Conservation (phyloP, 2,888 invertebrate species). For the Maniola hyperantus region DNA sequence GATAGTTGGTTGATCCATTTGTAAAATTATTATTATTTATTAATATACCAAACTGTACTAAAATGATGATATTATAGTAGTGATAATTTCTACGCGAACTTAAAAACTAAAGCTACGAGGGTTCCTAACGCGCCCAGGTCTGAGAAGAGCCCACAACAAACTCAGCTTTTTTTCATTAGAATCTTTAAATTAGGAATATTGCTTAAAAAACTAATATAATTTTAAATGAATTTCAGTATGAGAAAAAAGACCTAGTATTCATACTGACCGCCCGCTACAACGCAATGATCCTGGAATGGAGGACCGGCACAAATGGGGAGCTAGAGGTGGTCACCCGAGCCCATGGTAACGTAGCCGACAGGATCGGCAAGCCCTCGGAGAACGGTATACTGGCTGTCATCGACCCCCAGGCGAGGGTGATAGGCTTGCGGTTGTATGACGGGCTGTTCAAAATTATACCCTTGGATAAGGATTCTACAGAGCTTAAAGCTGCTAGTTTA, state of each 20-base stretch:
- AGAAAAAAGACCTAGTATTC: slow-evolving; percentile 95
- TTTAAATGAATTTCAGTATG: slow-evolving; percentile 84
- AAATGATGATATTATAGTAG: too few relatives aligned
- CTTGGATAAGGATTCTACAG: slow-evolving; percentile 95
- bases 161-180: too few relatives aligned
- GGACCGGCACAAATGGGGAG: slow-evolving; percentile 86
- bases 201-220: too few relatives aligned
- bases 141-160: too few relatives aligned
- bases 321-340: slow-evolving; percentile 97
- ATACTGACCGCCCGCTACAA: slow-evolving; percentile 96
- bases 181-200: too few relatives aligned
- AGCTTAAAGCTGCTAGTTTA: slow-evolving; percentile 94
- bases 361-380: slow-evolving; percentile 97
- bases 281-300: slow-evolving; percentile 98
- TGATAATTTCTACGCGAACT: too few relatives aligned
- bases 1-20: too few relatives aligned
- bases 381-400: slow-evolving; percentile 98
- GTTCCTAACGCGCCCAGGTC: too few relatives aligned
- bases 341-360: slow-evolving; percentile 97
- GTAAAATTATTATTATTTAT: too few relatives aligned
- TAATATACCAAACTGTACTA: too few relatives aligned
- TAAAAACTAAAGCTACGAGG: too few relatives aligned
- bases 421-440: slow-evolving; percentile 97
- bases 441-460: slow-evolving; percentile 99
- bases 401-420: slow-evolving; percentile 97